A percentile compares a stretch with the other conserved stretches of the same genome.
Conservation (phyloP, 2,888 invertebrate genomes). For the Tribolium freemani region DNA sequence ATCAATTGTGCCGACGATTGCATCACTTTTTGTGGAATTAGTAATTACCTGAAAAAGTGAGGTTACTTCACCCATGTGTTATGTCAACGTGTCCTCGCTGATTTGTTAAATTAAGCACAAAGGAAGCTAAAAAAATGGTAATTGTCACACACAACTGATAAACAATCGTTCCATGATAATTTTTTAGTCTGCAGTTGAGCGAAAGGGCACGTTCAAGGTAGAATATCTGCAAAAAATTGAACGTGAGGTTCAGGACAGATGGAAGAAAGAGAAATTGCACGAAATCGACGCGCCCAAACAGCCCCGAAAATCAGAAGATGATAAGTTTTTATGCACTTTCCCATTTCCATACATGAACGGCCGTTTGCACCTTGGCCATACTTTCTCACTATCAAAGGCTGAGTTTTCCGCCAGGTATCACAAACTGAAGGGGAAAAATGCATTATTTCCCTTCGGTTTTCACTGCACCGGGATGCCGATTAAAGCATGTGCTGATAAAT, state of each 20-base stretch:
- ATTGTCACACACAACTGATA: not conserved
- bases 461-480: constrained; percentile 99
- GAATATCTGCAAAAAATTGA: constrained; percentile 94
- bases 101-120: not conserved
- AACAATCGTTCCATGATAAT: not conserved
- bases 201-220: constrained; percentile 98
- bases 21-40: constrained; percentile 7
- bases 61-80: constrained; percentile 18
- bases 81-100: not conserved
- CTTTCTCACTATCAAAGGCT: constrained; percentile 96
- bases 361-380: constrained; percentile 95
- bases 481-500: constrained; percentile 98
- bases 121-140: constrained; percentile 12
- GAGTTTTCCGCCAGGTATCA: constrained; percentile 96
- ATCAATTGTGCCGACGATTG: not conserved
- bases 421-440: constrained; percentile 90
- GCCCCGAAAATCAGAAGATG: constrained; percentile 72
- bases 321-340: constrained; percentile 95
- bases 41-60: constrained; percentile 6
- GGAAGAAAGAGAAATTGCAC: constrained; percentile 85
- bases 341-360: constrained; percentile 99
- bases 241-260: constrained; percentile 84
- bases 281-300: constrained; percentile 85
- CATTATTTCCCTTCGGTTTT: constrained; percentile 97
- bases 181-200: constrained; percentile 67